Conservation (phyloP, 1,140 invertebrate genomes). For the Globodera rostochiensis region DNA sequence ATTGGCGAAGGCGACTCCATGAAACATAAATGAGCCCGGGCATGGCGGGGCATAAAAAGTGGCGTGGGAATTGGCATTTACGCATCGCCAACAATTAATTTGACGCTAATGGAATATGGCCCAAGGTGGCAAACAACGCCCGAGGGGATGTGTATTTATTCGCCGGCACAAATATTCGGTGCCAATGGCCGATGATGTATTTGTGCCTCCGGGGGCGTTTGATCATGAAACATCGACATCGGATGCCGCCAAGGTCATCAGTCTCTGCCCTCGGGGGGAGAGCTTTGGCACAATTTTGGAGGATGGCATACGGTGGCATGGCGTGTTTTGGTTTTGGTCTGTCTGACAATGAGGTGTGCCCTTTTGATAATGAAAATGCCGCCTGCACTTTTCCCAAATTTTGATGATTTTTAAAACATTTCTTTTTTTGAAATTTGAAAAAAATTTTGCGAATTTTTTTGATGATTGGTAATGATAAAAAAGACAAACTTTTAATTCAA, state of each 20-base stretch:
- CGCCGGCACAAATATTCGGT: neutral
- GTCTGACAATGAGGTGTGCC: too few relatives aligned
- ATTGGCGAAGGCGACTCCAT: neutral
- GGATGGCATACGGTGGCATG: neutral
- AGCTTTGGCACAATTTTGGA: too few relatives aligned
- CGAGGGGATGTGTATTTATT: neutral
- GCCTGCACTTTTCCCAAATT: too few relatives aligned
- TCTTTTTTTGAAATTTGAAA: too few relatives aligned
- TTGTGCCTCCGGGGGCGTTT: neutral
- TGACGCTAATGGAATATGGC: neutral
- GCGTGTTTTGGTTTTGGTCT: too few relatives aligned
- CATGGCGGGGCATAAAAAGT: neutral
- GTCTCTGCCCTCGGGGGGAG: too few relatives aligned
- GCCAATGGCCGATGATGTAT: neutral
- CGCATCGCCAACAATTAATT: neutral
- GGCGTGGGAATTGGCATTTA: constrained; percentile 1
- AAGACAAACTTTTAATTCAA: too few relatives aligned
- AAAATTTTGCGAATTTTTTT: too few relatives aligned
- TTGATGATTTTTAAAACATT: too few relatives aligned
- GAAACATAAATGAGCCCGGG: neutral
- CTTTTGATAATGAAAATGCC: too few relatives aligned
- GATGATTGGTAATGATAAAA: too few relatives aligned
- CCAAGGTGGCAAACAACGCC: neutral
- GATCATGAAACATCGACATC: neutral
- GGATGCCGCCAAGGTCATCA: neutral